Conservation (phyloP, 1,140 invertebrate species). For the Micrasema longulum region DNA sequence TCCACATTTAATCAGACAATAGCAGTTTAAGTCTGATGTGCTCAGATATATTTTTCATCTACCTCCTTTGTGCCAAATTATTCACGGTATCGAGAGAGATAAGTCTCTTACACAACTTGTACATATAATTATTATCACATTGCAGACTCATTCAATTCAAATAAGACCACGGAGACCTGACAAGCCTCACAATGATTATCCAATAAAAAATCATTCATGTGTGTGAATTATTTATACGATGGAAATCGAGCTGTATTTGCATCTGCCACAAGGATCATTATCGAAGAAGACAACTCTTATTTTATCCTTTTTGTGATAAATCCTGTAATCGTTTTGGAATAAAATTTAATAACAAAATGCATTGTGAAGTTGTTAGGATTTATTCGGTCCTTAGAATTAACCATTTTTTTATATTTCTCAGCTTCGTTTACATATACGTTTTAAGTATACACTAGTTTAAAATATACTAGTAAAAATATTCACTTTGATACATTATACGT, state of each 20-base stretch:
- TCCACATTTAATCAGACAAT: too few relatives aligned
- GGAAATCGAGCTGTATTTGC: neutral
- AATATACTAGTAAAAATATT: too few relatives aligned
- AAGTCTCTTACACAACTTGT: neutral
- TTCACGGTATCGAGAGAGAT: neutral
- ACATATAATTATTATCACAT: constrained; percentile 5
- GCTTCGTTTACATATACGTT: too few relatives aligned
- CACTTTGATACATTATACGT: too few relatives aligned
- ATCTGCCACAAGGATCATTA: neutral
- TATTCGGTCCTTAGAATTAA: neutral
- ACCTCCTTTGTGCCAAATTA: neutral
- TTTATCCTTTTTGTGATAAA: neutral
- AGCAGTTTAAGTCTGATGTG: too few relatives aligned
- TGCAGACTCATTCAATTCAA: constrained; percentile 29
- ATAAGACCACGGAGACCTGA: neutral
- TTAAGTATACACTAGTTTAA: too few relatives aligned
- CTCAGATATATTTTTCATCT: too few relatives aligned
- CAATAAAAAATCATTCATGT: neutral
- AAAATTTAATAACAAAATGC: neutral
- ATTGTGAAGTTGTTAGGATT: neutral
- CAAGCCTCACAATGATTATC: neutral
- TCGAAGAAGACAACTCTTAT: neutral
- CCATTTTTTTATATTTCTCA: too few relatives aligned
- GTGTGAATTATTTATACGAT: neutral
- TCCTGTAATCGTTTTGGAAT: neutral